Percentiles rank a stretch among this genome's conserved stretches.
Conservation (phyloP, 2,888 invertebrate genomes). For the Drosophila buzzatii region DNA sequence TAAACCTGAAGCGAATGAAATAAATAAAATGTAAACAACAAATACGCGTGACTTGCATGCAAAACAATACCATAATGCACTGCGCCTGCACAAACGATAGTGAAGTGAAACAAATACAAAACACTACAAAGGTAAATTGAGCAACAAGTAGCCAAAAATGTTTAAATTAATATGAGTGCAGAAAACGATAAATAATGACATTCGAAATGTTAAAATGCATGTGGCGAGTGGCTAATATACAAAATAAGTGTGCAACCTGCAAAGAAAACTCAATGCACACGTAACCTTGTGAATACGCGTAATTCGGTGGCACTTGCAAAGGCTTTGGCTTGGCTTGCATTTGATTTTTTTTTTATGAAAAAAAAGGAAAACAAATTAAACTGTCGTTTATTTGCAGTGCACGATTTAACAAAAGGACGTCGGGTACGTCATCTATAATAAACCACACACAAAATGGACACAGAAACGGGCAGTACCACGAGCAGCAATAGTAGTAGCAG, state of each 20-base stretch:
- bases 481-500: conserved; percentile 24
- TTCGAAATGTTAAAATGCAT: background rate
- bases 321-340: conserved; percentile 40
- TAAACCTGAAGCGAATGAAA: conserved; percentile 29
- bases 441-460: conserved; percentile 60
- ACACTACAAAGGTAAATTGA: conserved; percentile 79
- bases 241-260: background rate
- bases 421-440: conserved; percentile 67
- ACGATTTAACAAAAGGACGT: conserved; percentile 51
- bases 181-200: conserved; percentile 36
- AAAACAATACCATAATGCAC: conserved; percentile 50
- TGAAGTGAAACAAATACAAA: conserved; percentile 76
- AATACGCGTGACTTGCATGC: conserved; percentile 40
- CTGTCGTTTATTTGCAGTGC: conserved; percentile 44
- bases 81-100: conserved; percentile 42
- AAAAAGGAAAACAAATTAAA: background rate
- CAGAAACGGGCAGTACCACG: conserved; percentile 44
- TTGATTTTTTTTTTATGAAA: conserved; percentile 15
- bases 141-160: conserved; percentile 63
- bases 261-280: conserved; percentile 67
- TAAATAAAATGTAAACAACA: conserved; percentile 54
- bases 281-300: conserved; percentile 85
- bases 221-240: background rate
- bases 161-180: conserved; percentile 30
- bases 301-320: conserved; percentile 81